Conservation (phyloP, 2,888 invertebrate genomes). For the Osedax fenrisi region DNA sequence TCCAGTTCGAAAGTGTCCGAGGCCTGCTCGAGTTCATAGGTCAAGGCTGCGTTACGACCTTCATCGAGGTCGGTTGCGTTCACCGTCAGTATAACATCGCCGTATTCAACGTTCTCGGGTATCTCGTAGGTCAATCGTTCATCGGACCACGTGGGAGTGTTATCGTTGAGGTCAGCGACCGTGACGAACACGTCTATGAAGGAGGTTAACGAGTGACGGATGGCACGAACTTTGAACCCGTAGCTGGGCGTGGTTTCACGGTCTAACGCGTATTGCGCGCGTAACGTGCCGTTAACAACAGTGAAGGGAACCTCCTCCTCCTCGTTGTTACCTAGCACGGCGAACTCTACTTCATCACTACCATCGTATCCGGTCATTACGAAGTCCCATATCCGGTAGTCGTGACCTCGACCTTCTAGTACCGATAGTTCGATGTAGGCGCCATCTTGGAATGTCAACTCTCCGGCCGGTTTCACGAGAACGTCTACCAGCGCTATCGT, state of each 20-base stretch:
- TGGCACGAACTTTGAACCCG: background rate
- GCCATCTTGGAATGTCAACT: background rate
- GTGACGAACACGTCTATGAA: background rate
- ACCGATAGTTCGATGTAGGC: background rate
- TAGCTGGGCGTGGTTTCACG: background rate
- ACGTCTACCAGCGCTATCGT: background rate
- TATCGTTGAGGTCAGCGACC: background rate
- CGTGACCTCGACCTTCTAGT: background rate
- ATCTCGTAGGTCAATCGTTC: background rate
- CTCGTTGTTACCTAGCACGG: background rate
- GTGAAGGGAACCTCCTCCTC: background rate
- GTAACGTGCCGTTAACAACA: background rate
- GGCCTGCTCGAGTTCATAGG: background rate
- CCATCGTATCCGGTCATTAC: no score
- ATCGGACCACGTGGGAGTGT: background rate
- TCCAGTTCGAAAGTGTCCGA: background rate
- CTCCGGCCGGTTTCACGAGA: no score
- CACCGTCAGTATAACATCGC: background rate
- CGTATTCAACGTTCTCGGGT: background rate
- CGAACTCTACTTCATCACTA: no score
- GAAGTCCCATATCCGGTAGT: no score
- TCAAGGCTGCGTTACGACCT: background rate
- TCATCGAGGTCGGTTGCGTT: background rate
- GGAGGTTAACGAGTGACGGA: background rate
- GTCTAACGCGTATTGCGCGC: background rate